Percentiles rank a stretch among this genome's conserved stretches.
These are phyloP conservation scores for Macropus fuliginosus DNA, from an alignment of 2,797 vertebrate species.

Conservation along the genomic window DNA sequence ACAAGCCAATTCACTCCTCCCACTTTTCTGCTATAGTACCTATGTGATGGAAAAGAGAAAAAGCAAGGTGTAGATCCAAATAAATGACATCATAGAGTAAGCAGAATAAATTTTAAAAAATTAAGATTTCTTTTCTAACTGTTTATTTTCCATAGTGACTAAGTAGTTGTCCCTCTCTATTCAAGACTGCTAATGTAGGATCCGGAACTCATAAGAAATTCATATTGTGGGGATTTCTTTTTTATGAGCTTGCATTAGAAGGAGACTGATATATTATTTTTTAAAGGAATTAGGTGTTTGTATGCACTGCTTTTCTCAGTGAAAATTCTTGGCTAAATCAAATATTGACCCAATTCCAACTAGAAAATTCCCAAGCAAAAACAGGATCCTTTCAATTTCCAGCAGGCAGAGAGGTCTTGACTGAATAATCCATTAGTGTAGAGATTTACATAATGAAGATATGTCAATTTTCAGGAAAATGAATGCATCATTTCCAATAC, in stretches of 20 bases:
- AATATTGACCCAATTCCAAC: conserved; percentile 67
- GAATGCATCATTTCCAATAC: accelerated
- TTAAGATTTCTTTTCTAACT: conserved; percentile 43
- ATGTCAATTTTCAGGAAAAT: not conserved
- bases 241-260: conserved; percentile 51
- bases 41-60: not conserved
- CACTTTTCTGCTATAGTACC: not conserved
- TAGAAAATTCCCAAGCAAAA: conserved; percentile 72
- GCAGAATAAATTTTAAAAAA: not conserved
- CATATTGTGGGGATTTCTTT: conserved; percentile 25
- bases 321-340: conserved; percentile 73
- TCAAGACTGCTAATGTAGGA: not conserved
- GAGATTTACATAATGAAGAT: not conserved
- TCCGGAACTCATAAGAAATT: conserved; percentile 5
- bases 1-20: not conserved
- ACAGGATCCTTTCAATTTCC: conserved; percentile 64
- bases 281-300: conserved; percentile 61
- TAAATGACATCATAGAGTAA: not conserved
- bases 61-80: not conserved
- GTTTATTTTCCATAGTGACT: conserved; percentile 12
- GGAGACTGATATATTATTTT: conserved; percentile 63
- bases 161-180: not conserved
- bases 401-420: conserved; percentile 8
- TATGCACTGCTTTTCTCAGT: conserved; percentile 65
- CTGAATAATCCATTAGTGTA: not conserved